phyloP scores from a whole-genome alignment of 2,888 invertebrate genomes.

The Nephrocerus scutellatus region DNA sequence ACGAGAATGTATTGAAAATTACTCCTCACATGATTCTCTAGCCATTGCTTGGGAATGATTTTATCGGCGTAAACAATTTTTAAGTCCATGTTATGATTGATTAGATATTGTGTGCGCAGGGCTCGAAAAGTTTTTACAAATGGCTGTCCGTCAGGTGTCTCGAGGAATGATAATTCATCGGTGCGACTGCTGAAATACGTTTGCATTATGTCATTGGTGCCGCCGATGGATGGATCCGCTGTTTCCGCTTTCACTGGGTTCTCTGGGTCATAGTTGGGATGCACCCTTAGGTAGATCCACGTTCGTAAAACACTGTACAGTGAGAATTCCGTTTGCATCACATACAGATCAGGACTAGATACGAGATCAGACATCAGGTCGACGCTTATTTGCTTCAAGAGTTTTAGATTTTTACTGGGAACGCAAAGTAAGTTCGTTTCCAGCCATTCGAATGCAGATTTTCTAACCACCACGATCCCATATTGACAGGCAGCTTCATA shows the following conservation, averaged over 20 bases:
- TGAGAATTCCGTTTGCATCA: slow-evolving; percentile 72
- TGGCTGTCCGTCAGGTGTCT: slow-evolving; percentile 53
- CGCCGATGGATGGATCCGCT: not conserved
- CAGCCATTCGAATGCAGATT: slow-evolving; percentile 62
- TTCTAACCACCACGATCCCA: slow-evolving; percentile 57
- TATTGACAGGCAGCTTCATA: slow-evolving; percentile 63
- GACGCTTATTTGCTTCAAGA: slow-evolving; percentile 57
- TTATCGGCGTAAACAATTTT: slow-evolving; percentile 60
- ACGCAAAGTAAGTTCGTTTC: slow-evolving; percentile 60
- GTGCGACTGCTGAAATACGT: slow-evolving; percentile 36
- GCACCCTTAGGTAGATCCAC: slow-evolving; percentile 58
- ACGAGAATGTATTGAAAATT: slow-evolving; percentile 65
- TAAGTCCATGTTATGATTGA: slow-evolving; percentile 64
- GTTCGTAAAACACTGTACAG: slow-evolving; percentile 63
- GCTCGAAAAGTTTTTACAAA: slow-evolving; percentile 58
- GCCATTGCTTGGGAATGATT: slow-evolving; percentile 63
- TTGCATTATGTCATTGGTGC: slow-evolving; percentile 30
- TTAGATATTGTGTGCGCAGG: slow-evolving; percentile 60
- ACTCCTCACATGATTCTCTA: slow-evolving; percentile 56
- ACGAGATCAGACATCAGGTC: slow-evolving; percentile 60
- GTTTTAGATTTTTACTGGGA: slow-evolving; percentile 52
- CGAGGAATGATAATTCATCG: slow-evolving; percentile 52
- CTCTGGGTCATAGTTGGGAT: slow-evolving; percentile 48
- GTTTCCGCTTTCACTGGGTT: too few relatives aligned
- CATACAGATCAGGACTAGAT: slow-evolving; percentile 59